These are phyloP conservation scores for Oenanthe oenanthe DNA, from an alignment of 2,113 vertebrate species.

Conservation along the genomic window DNA sequence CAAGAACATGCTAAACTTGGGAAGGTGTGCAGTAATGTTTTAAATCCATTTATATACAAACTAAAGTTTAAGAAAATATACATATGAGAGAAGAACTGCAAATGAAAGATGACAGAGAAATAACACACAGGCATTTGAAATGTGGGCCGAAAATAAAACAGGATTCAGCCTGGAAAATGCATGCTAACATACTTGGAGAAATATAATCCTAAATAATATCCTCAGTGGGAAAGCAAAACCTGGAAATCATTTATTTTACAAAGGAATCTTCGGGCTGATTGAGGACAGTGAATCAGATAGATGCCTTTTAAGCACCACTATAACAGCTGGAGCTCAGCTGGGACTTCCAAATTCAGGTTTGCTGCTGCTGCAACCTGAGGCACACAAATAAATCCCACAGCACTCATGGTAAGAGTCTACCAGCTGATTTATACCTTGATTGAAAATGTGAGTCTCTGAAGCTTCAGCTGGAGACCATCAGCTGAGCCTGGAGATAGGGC, in stretches of 20 bases:
- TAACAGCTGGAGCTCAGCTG: background rate
- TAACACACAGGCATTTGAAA: conserved; percentile 40
- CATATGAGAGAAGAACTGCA: conserved; percentile 41
- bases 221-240: conserved; percentile 32
- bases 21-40: conserved; percentile 42
- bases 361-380: background rate
- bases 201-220: conserved; percentile 43
- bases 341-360: conserved; percentile 21
- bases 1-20: conserved; percentile 42
- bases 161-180: conserved; percentile 41
- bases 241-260: conserved; percentile 50
- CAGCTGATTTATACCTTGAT: conserved; percentile 5
- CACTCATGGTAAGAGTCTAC: background rate
- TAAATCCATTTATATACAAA: conserved; percentile 44
- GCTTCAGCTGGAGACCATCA: background rate
- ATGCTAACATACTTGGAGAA: conserved; percentile 29
- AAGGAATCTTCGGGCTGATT: conserved; percentile 19
- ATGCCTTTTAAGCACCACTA: background rate
- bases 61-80: conserved; percentile 59
- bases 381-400: conserved; percentile 28
- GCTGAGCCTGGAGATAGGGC: background rate
- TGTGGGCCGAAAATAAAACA: conserved; percentile 3
- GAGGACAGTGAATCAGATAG: conserved; percentile 7
- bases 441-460: background rate
- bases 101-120: conserved; percentile 60